A percentile compares a stretch with the other conserved stretches of the same genome.
Conservation (phyloP, 2,797 vertebrate species). For the Prionace glauca region DNA sequence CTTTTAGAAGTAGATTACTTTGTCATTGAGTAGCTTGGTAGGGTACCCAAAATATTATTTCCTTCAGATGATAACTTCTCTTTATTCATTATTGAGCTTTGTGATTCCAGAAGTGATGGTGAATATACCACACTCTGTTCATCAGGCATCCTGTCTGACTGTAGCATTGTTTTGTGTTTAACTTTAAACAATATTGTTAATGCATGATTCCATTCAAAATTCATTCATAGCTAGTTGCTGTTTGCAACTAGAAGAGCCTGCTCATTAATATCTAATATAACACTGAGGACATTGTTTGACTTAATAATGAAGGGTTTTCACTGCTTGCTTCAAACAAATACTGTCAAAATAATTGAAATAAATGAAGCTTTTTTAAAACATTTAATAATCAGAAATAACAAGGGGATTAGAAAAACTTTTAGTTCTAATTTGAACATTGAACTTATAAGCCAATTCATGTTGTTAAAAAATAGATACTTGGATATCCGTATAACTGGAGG, state of each 20-base stretch:
- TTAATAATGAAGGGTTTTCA: neutral
- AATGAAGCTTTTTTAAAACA: neutral
- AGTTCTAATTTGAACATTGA: neutral
- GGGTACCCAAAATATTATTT: conserved; percentile 54
- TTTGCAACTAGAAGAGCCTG: neutral
- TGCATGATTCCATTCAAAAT: neutral
- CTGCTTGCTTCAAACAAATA: neutral
- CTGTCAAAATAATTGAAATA: neutral
- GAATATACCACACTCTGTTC: neutral
- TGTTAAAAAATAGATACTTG: neutral
- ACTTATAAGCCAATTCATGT: neutral
- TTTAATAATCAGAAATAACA: neutral
- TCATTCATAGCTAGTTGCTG: neutral
- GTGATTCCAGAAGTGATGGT: neutral
- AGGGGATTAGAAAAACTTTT: neutral
- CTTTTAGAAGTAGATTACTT: conserved; percentile 54
- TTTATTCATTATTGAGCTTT: conserved; percentile 34
- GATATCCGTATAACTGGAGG: neutral
- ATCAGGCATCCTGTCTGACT: neutral
- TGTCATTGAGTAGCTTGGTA: conserved; percentile 53
- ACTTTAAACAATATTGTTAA: neutral
- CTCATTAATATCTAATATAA: neutral
- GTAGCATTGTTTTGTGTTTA: neutral
- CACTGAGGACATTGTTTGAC: neutral
- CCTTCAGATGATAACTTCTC: conserved; percentile 44